Evolutionary conservation across 2,888 invertebrate species (phyloP), one percentile per base, ranked within the genome.

Genomic region (Sthenelais limicola): DNA sequence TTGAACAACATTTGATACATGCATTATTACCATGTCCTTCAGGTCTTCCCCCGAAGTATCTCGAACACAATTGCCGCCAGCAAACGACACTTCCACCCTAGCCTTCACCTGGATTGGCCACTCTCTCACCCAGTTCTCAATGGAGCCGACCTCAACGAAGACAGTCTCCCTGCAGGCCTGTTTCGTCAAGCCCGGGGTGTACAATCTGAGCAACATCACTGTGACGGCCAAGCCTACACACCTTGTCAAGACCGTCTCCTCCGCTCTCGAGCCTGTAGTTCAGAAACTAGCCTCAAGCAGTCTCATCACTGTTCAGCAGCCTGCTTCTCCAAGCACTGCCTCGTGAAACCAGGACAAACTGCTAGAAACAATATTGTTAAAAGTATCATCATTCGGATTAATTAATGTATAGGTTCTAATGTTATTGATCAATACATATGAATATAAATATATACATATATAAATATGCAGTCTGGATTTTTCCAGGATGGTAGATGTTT

Each of bases 141-240:
- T 86, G 32, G 78, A 76, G 4, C 77, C 82, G 4, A 79, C 81
- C 52, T 80, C 82, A 71, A 79, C 80, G 38, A 72, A 80, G 26
- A 78, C 80, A 15, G 72, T 86, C 73, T 73, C 73, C 18, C 77
- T 87, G 67, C 78, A 80, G 18, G 86, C 84, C 18, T 82, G 84
- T 32, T 84, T 86, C 76, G 81, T 80, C 35, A 80, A 80, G 33
- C 84, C 86, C 3, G 87, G 87, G 4, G 84, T 86, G 32, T 86
- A 84, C 76, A 85, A 86, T 75, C 76, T 86, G 33, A 84, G 83
- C 77, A 81, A 80, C 33, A 76, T 85, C 48, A 80, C 82, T 18
- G 83, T 85, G 72, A 49, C 51, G 15, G 74, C 73, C 35, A 32
- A 47, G 24, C 75, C 75, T 5, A 47, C 26, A 2, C 38, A 48